Evolutionary conservation across 1,140 invertebrate genomes (phyloP).

Genomic region (Pectinophora gossypiella): DNA sequence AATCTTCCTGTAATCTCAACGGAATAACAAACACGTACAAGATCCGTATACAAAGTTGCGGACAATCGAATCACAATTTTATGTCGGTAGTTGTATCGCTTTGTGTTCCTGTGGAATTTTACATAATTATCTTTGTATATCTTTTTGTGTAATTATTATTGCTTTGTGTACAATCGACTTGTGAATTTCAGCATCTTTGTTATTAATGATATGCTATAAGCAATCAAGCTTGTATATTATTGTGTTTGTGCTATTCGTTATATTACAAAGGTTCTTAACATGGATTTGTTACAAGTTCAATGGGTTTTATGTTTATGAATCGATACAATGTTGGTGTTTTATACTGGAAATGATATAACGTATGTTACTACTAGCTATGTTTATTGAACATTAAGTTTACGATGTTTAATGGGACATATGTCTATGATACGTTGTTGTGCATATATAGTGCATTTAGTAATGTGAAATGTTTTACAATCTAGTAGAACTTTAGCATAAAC

Average conservation of each 20-base stretch:
- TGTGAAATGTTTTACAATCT: too few species aligned
- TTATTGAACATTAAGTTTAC: not conserved
- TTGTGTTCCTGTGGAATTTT: conserved; percentile 57
- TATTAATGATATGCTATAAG: not conserved
- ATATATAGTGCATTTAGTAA: too few species aligned
- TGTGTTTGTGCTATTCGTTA: not conserved
- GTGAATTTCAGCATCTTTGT: not conserved
- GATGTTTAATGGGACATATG: too few species aligned
- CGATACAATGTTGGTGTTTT: not conserved
- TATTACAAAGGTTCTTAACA: not conserved
- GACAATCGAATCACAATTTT: conserved; percentile 43
- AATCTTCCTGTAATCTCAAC: too few species aligned
- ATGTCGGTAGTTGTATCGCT: conserved; percentile 12
- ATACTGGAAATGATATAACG: not conserved
- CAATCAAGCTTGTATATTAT: not conserved
- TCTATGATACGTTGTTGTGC: too few species aligned
- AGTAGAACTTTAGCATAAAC: too few species aligned
- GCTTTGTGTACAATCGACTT: not conserved
- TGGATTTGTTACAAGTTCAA: not conserved
- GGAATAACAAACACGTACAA: too few species aligned
- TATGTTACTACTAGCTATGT: not conserved
- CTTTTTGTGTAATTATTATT: not conserved
- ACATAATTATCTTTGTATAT: conserved; percentile 57
- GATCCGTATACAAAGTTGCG: conserved; percentile 44
- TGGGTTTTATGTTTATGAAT: not conserved